phyloP scores from a whole-genome alignment of 2,113 vertebrate species.

The Nothocercus julius region DNA sequence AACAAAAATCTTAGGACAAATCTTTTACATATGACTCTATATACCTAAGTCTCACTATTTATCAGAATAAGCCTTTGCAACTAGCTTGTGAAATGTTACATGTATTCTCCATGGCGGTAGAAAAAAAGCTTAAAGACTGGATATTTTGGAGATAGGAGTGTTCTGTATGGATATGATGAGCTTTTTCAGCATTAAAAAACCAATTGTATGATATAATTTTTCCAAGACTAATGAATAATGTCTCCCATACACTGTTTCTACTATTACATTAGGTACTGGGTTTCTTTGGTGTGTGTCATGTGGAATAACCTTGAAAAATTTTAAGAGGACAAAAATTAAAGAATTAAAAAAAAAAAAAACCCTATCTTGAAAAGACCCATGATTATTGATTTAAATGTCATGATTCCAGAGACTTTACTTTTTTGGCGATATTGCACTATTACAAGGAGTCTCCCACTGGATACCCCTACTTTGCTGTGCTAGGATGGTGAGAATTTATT shows the following conservation, averaged over 20 bases:
- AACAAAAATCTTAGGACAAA: background rate
- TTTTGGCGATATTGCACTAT: background rate
- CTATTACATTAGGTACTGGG: background rate
- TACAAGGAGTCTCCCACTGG: background rate
- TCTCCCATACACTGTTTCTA: fast-evolving
- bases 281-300: background rate
- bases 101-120: background rate
- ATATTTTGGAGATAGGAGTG: background rate
- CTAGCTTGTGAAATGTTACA: background rate
- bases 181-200: background rate
- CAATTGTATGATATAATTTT: background rate
- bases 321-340: background rate
- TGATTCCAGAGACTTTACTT: background rate
- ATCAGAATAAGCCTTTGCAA: background rate
- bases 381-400: background rate
- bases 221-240: background rate
- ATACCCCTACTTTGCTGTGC: background rate
- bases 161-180: background rate
- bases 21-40: background rate
- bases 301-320: background rate
- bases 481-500: no score
- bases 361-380: background rate
- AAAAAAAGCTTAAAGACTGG: background rate
- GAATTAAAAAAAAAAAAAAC: no score
- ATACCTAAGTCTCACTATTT: background rate